Evolutionary conservation across 2,888 invertebrate genomes (phyloP).

Genomic region (Lasioglossum pauxillum): DNA sequence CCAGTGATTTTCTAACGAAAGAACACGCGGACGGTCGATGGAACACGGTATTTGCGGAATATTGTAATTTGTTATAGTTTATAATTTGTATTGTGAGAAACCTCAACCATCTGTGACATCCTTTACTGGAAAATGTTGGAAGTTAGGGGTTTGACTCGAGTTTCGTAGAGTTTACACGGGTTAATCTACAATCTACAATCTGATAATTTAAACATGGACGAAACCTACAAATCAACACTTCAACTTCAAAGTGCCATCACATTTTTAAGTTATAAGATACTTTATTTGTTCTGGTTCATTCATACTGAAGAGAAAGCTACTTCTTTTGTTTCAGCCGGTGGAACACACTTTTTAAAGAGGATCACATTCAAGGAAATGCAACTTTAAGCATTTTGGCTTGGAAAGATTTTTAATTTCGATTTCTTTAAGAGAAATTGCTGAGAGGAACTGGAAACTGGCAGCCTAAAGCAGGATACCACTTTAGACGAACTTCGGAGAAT

Average conservation of each 20-base stretch:
- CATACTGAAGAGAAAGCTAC: no score
- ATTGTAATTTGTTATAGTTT: background rate
- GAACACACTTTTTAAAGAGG: no score
- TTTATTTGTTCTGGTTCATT: background rate
- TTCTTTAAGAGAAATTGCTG: background rate
- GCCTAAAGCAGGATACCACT: background rate
- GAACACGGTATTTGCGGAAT: background rate
- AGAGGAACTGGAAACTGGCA: background rate
- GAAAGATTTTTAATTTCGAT: background rate
- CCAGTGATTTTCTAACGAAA: conserved; percentile 42
- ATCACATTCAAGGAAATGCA: background rate
- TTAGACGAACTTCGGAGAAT: background rate
- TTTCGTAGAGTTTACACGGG: background rate
- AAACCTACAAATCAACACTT: no score
- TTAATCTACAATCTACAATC: background rate
- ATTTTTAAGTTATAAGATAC: background rate
- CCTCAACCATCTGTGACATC: background rate
- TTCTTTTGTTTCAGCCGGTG: no score
- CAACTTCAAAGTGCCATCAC: background rate
- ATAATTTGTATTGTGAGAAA: background rate
- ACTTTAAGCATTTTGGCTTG: background rate
- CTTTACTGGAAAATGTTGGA: background rate
- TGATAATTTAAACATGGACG: no score
- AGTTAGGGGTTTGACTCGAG: background rate
- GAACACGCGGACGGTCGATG: background rate